Percentiles rank a stretch among this genome's conserved stretches.
Evolutionary conservation across 2,797 vertebrate species (phyloP).

Genomic region (Lepus townsendii): DNA sequence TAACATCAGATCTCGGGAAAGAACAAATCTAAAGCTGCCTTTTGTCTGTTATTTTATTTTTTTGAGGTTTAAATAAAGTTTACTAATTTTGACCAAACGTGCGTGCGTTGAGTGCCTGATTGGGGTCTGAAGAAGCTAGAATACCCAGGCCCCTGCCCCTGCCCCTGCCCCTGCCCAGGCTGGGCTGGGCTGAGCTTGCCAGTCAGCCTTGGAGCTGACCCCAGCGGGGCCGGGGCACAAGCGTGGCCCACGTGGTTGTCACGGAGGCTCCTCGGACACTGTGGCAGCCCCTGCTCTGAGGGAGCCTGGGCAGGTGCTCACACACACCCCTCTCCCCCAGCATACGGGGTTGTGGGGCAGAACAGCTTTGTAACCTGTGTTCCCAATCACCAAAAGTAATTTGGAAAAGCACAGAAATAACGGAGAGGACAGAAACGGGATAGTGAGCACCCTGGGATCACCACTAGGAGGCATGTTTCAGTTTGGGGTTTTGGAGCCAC

Average conservation of each 20-base stretch:
- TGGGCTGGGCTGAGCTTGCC: background rate
- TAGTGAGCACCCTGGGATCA: background rate
- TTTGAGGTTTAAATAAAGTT: slow-evolving; percentile 85
- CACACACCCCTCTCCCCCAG: background rate
- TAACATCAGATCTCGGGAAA: background rate
- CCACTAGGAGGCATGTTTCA: slow-evolving; percentile 69
- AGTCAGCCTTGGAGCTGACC: too few relatives aligned
- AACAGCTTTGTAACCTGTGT: background rate
- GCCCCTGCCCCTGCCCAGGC: background rate
- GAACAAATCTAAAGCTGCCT: slow-evolving; percentile 80
- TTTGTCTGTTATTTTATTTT: slow-evolving; percentile 79
- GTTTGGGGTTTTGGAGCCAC: too few relatives aligned
- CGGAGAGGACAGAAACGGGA: too few relatives aligned
- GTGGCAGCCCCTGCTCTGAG: too few relatives aligned
- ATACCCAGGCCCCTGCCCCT: background rate
- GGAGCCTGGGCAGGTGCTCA: too few relatives aligned
- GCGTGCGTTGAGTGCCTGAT: background rate
- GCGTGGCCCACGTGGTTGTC: too few relatives aligned
- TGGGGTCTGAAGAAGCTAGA: background rate
- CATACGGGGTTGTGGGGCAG: too few relatives aligned
- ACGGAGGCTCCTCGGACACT: too few relatives aligned
- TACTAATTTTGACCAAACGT: slow-evolving; percentile 82
- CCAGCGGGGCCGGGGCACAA: too few relatives aligned
- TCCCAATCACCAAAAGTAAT: background rate
- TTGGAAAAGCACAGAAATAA: background rate